A percentile compares a stretch with the other conserved stretches of the same genome.
These are phyloP conservation scores for Strongylocentrotus purpuratus DNA, from an alignment of 35 echinoderm and acorn worm genomes.

Conservation along the genomic window DNA sequence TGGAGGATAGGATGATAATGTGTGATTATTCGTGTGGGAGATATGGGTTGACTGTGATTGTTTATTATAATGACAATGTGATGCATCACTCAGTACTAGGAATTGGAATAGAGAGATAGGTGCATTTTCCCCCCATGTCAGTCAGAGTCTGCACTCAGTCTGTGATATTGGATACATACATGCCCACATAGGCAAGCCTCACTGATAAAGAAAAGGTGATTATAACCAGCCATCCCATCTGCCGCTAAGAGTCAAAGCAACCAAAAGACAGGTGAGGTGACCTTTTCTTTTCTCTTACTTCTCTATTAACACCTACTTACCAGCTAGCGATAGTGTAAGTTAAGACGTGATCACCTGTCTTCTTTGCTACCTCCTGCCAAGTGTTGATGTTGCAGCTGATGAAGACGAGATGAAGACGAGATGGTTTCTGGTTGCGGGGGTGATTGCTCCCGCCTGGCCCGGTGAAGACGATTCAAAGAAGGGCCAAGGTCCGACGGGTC, in stretches of 20 bases:
- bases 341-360: conserved; percentile 16
- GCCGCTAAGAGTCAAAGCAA: neutral
- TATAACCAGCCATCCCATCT: neutral
- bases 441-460: neutral
- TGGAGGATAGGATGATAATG: neutral
- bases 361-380: neutral
- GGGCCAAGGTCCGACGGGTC: neutral
- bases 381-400: neutral
- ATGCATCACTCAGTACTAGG: neutral
- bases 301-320: conserved; percentile 17
- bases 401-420: neutral
- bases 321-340: neutral
- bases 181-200: neutral
- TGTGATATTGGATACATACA: neutral
- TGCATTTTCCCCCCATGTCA: neutral
- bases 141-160: neutral
- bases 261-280: conserved; percentile 3
- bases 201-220: neutral
- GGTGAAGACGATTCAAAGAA: neutral
- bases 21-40: neutral
- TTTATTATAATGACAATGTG: neutral
- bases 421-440: conserved; percentile 2
- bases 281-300: neutral
- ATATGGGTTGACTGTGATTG: neutral
- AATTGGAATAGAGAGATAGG: neutral